phyloP scores from a whole-genome alignment of 2,113 vertebrate species.

The Cynocephalus volans region DNA sequence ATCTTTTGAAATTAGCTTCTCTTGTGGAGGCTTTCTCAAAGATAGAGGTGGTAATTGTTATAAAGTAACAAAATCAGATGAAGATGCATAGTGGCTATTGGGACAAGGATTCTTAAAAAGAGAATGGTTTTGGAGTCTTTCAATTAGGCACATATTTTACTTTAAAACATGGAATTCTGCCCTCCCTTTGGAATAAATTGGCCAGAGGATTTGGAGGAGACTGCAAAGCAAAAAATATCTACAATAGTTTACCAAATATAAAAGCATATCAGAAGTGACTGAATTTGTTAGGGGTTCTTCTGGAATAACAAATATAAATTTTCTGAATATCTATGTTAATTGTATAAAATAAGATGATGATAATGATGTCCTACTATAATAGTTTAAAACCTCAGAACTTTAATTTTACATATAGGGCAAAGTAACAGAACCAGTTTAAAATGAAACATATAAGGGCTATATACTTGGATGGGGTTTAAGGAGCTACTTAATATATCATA shows the following conservation, averaged over 20 bases:
- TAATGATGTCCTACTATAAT: neutral
- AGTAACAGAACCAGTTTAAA: slow-evolving; percentile 19
- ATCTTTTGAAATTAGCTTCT: slow-evolving; percentile 28
- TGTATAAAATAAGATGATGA: neutral
- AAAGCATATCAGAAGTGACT: neutral
- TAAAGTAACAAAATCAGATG: slow-evolving; percentile 18
- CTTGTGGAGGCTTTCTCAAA: neutral
- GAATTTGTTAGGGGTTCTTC: neutral
- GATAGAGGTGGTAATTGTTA: neutral
- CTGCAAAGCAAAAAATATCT: neutral
- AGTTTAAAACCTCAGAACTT: neutral
- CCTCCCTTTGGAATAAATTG: neutral
- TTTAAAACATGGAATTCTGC: neutral
- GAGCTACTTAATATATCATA: slow-evolving; percentile 46
- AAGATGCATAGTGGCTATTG: neutral
- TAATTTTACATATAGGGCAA: neutral
- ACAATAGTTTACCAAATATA: neutral
- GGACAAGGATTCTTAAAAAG: neutral
- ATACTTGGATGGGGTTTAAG: slow-evolving; percentile 14
- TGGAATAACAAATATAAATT: neutral
- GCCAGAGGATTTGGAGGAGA: neutral
- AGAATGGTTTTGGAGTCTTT: neutral
- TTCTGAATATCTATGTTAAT: neutral
- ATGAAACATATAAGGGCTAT: neutral
- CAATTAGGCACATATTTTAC: neutral